Base-by-base conservation (phyloP, 2,113 vertebrate species). In the Notiomystis cincta region DNA sequence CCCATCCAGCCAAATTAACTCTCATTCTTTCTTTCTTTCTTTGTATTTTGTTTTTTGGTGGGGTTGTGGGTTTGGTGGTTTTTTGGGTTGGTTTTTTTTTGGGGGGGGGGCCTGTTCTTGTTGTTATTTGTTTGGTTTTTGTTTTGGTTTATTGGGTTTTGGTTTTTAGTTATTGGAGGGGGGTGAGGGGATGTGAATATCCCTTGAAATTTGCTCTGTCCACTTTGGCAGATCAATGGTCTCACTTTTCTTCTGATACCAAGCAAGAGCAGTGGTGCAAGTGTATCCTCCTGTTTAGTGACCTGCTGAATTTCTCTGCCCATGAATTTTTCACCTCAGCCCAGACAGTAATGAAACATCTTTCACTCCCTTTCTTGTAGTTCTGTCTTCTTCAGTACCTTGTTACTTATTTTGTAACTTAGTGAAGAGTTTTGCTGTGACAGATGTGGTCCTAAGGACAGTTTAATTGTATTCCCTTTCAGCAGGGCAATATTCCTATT, bases 221-320 rank as follows among this genome's bases (percentile, higher is more conserved):
- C 38, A 77, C 9, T 72, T 64, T 61, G 69, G 20, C 62, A 85
- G 44, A 82, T 47, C 23, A 65, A 24, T 47, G 13, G 24, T 76
- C n/a, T 76, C 50, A 24, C 8, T 72, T 66, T 64, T 76, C n/a
- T 25, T 82, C 35, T 20, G 7, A 77, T 25, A 50, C 9, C 47
- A 87, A 50, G 23, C 14, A 65, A 61, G 21, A 57, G 21, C 30
- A 61, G 33, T n/a, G 13, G 19, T 77, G 51, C 42, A 62, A 85
- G 33, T 6, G 9, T 56, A 50, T 54, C 88, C 45, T 37, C 7
- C 31, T 86, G 19, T 27, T 80, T 50, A 47, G 54, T 54, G 28
- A 50, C 64, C 66, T 76, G 62, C 71, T 86, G 56, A 87, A 81
- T 86, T 83, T 87, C 54, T 95, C 67, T 90, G n/a, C 30, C 30